A percentile compares a stretch with the other conserved stretches of the same genome.
These are phyloP conservation scores for Scaptomyza parva DNA, from an alignment of 2,888 invertebrate species.

Conservation along the genomic window DNA sequence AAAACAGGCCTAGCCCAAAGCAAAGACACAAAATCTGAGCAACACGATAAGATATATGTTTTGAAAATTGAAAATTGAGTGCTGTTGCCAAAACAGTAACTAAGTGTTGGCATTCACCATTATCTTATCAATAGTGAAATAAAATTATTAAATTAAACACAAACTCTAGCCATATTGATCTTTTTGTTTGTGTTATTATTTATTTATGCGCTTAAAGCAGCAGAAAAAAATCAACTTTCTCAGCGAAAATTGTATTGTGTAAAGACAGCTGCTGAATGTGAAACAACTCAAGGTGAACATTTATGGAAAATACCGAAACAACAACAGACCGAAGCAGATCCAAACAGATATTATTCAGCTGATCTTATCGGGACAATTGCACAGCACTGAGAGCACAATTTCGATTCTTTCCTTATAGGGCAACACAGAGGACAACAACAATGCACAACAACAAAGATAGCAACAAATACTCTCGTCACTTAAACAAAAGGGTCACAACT, in stretches of 20 bases:
- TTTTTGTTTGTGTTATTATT: slow-evolving; percentile 4
- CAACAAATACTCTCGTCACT: background rate
- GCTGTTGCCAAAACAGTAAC: slow-evolving; percentile 16
- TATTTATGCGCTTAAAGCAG: background rate
- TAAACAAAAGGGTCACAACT: slow-evolving; percentile 54
- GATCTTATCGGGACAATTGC: slow-evolving; percentile 17
- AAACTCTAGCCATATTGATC: slow-evolving; percentile 2
- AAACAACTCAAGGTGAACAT: slow-evolving; percentile 28
- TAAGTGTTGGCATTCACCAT: slow-evolving; percentile 26
- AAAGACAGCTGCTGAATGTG: slow-evolving; percentile 22
- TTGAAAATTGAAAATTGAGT: slow-evolving; percentile 5
- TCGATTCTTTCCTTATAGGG: slow-evolving; percentile 41
- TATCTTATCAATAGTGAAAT: slow-evolving; percentile 48
- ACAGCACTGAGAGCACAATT: slow-evolving; percentile 33
- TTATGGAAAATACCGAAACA: slow-evolving; percentile 6
- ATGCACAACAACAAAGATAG: slow-evolving; percentile 2
- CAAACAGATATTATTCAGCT: slow-evolving; percentile 11
- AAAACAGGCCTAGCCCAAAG: slow-evolving; percentile 18
- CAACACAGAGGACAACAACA: slow-evolving; percentile 56
- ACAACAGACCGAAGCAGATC: background rate
- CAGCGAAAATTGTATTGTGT: background rate
- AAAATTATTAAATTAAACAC: slow-evolving; percentile 10
- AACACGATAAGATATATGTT: slow-evolving; percentile 20
- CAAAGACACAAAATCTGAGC: slow-evolving; percentile 2
- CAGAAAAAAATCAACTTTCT: background rate